These are phyloP conservation scores for Pangasius krempfi DNA, from an alignment of 2,797 vertebrate species.

Conservation along the genomic window DNA sequence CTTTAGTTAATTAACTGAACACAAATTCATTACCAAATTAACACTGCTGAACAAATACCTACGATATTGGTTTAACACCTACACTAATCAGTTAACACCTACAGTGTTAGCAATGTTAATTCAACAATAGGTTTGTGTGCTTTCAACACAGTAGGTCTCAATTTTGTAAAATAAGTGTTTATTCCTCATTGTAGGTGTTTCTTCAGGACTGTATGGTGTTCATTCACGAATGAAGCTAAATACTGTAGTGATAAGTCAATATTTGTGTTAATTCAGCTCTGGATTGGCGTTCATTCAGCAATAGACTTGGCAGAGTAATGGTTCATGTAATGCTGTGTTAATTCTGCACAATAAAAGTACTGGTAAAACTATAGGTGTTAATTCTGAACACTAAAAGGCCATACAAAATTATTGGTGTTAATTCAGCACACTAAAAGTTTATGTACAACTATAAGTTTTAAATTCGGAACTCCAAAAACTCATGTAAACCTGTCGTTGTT, in stretches of 20 bases:
- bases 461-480: too few relatives aligned
- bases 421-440: background rate
- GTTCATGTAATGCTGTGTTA: background rate
- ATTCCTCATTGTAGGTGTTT: background rate
- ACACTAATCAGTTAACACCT: background rate
- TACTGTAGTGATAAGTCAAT: background rate
- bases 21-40: background rate
- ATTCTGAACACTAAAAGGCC: background rate
- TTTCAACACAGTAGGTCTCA: background rate
- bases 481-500: too few relatives aligned
- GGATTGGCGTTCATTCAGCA: background rate
- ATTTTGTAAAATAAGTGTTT: background rate
- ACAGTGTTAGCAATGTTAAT: background rate
- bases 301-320: background rate
- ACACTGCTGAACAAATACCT: background rate
- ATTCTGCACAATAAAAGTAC: background rate
- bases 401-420: background rate
- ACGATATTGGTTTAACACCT: background rate
- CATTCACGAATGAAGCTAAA: background rate
- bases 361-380: background rate
- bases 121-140: background rate
- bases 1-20: background rate
- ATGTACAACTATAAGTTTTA: background rate
- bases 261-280: background rate
- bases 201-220: background rate